Percentiles rank a stretch among this genome's conserved stretches.
Conservation (phyloP, 2,797 vertebrate genomes). For the Salarias fasciatus region DNA sequence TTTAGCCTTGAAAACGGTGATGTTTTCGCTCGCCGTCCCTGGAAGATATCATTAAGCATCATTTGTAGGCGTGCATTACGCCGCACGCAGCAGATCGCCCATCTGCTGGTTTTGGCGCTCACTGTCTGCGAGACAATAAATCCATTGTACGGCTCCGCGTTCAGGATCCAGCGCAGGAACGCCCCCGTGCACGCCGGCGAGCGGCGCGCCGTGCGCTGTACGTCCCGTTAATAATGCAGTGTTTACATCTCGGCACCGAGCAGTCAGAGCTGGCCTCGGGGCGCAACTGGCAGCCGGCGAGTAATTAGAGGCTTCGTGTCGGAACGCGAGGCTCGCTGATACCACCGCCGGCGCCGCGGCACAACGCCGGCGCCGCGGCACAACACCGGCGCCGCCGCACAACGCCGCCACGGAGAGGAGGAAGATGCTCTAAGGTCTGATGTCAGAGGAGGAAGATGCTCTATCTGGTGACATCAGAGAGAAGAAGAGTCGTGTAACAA, state of each 20-base stretch:
- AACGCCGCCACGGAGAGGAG: no score
- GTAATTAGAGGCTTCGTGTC: slow-evolving; percentile 70
- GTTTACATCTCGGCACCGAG: slow-evolving; percentile 74
- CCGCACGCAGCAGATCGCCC: slow-evolving; percentile 68
- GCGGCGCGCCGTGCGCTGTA: slow-evolving; percentile 56
- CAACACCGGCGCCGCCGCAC: no score
- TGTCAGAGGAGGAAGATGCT: no score
- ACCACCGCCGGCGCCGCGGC: slow-evolving; percentile 54
- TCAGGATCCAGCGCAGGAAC: slow-evolving; percentile 50
- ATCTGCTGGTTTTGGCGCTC: slow-evolving; percentile 68
- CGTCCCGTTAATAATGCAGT: slow-evolving; percentile 78
- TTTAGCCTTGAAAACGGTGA: slow-evolving; percentile 63
- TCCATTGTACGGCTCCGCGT: slow-evolving; percentile 57
- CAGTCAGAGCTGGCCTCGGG: slow-evolving; percentile 57
- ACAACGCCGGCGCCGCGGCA: no score
- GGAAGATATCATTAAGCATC: slow-evolving; percentile 77
- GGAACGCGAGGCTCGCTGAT: slow-evolving; percentile 59
- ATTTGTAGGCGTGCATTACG: slow-evolving; percentile 74
- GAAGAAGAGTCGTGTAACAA: no score
- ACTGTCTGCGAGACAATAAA: slow-evolving; percentile 66
- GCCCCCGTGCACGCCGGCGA: slow-evolving; percentile 53
- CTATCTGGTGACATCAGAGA: no score
- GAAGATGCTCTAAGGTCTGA: no score
- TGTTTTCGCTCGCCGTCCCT: slow-evolving; percentile 60
- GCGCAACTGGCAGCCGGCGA: slow-evolving; percentile 64